Conservation (phyloP, 2,113 vertebrate species). For the Rhegmatorhina hoffmannsi region DNA sequence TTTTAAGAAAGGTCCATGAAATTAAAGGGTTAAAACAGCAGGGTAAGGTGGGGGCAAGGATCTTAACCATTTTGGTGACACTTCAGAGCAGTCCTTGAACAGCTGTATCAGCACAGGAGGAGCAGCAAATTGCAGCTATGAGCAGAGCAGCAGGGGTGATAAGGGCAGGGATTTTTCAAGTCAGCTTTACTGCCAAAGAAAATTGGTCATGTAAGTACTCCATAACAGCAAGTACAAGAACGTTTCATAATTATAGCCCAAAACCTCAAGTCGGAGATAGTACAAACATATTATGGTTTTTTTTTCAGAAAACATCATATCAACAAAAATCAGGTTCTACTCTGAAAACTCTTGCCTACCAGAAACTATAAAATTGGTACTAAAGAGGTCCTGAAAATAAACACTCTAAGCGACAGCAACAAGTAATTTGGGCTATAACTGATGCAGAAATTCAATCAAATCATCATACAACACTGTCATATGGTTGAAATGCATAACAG, state of each 20-base stretch:
- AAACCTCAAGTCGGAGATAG: background rate
- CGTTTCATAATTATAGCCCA: background rate
- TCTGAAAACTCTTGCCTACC: background rate
- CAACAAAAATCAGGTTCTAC: background rate
- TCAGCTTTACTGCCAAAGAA: slow-evolving; percentile 1
- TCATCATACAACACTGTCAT: background rate
- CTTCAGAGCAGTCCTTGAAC: background rate
- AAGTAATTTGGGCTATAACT: background rate
- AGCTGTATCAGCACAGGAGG: background rate
- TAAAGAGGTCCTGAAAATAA: background rate
- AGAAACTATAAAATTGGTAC: background rate
- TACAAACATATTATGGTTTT: background rate
- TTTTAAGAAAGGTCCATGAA: background rate
- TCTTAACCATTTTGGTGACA: background rate
- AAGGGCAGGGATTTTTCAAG: background rate
- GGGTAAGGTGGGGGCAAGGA: background rate
- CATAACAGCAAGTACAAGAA: background rate
- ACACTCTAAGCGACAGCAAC: background rate
- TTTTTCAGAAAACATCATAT: background rate
- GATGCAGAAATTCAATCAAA: background rate
- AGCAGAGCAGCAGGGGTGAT: background rate
- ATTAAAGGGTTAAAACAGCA: background rate
- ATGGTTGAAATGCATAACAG: background rate
- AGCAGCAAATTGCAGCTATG: background rate
- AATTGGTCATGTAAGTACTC: background rate